phyloP scores from a whole-genome alignment of 2,888 invertebrate species.

The Nezara viridula region DNA sequence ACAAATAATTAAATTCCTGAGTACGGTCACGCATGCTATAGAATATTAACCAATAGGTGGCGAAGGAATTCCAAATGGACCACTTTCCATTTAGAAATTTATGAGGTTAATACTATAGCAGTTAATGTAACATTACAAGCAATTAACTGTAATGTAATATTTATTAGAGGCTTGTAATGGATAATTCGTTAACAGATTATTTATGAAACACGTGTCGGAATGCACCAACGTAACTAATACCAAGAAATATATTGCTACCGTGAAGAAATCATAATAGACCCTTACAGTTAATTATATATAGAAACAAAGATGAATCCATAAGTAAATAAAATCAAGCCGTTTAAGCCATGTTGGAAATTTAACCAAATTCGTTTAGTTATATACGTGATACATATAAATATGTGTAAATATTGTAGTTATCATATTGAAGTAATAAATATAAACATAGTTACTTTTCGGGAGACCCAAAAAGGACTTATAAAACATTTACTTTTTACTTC shows the following conservation, averaged over 20 bases:
- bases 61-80: background rate
- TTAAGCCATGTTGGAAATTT: background rate
- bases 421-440: too few relatives aligned
- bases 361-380: background rate
- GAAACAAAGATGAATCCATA: background rate
- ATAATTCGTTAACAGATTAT: background rate
- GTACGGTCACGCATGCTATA: background rate
- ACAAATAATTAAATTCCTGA: constrained; percentile 6
- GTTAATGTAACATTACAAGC: constrained; percentile 22
- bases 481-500: too few relatives aligned
- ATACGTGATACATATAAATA: too few relatives aligned
- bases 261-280: background rate
- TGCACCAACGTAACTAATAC: background rate
- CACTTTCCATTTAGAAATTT: constrained; percentile 26
- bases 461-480: too few relatives aligned
- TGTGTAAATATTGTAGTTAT: too few relatives aligned
- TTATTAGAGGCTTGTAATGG: background rate
- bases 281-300: background rate
- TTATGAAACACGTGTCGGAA: background rate
- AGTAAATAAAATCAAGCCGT: background rate
- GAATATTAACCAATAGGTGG: constrained; percentile 5
- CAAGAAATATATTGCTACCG: background rate
- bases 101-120: background rate
- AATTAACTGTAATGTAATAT: constrained; percentile 17
- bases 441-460: too few relatives aligned